Evolutionary conservation across 2,888 invertebrate species (phyloP).

Genomic region (Ischnura elegans): DNA sequence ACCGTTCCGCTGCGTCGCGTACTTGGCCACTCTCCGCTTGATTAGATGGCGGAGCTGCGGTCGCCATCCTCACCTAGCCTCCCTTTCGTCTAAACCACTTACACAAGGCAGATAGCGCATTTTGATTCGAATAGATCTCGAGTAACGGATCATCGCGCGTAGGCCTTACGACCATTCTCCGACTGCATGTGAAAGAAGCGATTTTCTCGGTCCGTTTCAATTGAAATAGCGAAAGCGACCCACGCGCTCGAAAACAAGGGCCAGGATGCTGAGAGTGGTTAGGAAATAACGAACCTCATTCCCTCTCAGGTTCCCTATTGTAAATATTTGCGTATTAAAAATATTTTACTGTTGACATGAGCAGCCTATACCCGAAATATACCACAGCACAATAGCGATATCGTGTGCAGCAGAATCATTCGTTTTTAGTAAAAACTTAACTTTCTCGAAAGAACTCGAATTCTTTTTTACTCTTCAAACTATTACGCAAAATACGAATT

Average conservation of each 20-base stretch:
- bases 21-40: background rate
- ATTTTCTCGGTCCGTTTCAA: background rate
- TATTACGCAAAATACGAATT: too few relatives aligned
- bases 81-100: background rate
- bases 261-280: background rate
- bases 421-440: too few relatives aligned
- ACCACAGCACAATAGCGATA: too few relatives aligned
- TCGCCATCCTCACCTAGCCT: background rate
- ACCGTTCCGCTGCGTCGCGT: background rate
- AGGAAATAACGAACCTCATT: background rate
- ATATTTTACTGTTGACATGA: background rate
- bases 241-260: background rate
- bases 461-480: too few relatives aligned
- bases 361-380: too few relatives aligned
- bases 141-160: background rate
- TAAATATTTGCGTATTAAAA: too few relatives aligned
- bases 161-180: background rate
- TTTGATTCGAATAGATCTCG: background rate
- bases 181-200: background rate
- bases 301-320: too few relatives aligned
- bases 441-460: too few relatives aligned
- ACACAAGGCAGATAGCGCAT: background rate
- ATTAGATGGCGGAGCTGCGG: background rate
- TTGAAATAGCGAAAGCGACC: background rate
- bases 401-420: too few relatives aligned